Base-by-base conservation (phyloP, 92 coral and sea anemone genomes). In the Phymanthus crucifer region DNA sequence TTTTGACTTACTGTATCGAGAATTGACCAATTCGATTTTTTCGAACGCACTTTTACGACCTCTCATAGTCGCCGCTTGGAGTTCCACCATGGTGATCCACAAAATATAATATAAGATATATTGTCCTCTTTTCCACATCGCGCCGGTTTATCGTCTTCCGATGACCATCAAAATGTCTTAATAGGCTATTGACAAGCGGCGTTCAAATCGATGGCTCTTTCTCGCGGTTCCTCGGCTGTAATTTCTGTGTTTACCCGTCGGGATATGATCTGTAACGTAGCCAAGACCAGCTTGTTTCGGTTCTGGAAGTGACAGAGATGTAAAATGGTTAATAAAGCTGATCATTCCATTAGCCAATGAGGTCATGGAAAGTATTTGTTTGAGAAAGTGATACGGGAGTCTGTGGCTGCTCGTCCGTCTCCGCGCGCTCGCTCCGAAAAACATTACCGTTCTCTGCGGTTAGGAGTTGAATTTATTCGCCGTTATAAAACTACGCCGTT, bases 331-430 rank as follows among this genome's bases (percentile, higher is more conserved):
- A 35, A 66, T 57, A 48, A 76, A 66, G 43, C 38, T 29, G 57
- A 32, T 40, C 80, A 76, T 54, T 31, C 80, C 80, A 76, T 48
- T 34, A 76, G 80, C 80, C 80, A 76, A 76, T 76, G 70, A 56
- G 80, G 71, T 76, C 80, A 76, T 32, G 40, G 34, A 48, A 37
- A 66, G 21, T 46, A 73, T 73, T 73, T 33, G 64, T 23, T 54
- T 40, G 18, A 33, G 36, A 31, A 76, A 76, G 24, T 40, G 80
- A 76, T 76, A 76, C 80, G 29, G 29, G 0, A 1, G 58, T 52
- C 78, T 40, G 56, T 23, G 33, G 56, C 16, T 24, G 9, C 45
- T 40, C 66, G 21, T 70, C 24, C 27, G 45, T 13, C 74, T 70
- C 46, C 16, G 32, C 36, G 68, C 68, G 34, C 68, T n/a, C 68